Base-by-base conservation (phyloP, 2,113 vertebrate species). In the Cynopterus brachyotis region DNA sequence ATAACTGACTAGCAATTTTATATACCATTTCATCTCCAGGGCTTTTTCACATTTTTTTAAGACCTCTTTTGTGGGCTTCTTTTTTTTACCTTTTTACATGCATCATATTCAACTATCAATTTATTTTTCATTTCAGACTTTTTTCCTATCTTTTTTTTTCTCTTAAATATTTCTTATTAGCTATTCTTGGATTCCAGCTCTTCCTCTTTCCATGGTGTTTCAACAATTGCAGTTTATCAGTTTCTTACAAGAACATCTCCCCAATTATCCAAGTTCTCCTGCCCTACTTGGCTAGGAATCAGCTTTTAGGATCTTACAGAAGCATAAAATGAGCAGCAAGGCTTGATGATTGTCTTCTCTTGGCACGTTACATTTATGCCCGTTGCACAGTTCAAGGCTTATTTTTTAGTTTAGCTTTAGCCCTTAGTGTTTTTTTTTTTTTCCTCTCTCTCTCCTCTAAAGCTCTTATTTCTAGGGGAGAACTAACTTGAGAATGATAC, bases 1-100 rank as follows among this genome's bases (percentile, higher is more conserved):
- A 91, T 96, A 97, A 89, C 96, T 95, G 93, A 97, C 93, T 70
- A 35, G 72, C 81, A 95, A 79, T 96, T 96, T 96, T 96, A 79
- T 42, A 47, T 67, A 78, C 78, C 81, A 94, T 98, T 96, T 89
- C 53, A 94, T 96, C 92, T 96, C 91, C 12, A 11, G 62, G 82
- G 64, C 91, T 91, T 98, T 95, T 89, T 6, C 45, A 47, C 83
- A 70, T 85, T 95, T 85, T 81, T 73, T 50, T 42, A 94, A 90
- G 87, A 79, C 0, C 73, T 96, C 91, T 96, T 91, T 96, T 82
- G 73, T 86, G 26, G 13, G 5, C 66, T 70, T 91, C 69, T 94
- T 94, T 26, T 28, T 70, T 28, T 89, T 11, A 62, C 13, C 26
- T 69, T 57, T 97, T 86, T 90, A 66, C 17, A 78, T 20, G 45